Percentiles rank a stretch among this genome's conserved stretches.
These are phyloP conservation scores for Vanessa tameamea DNA, from an alignment of 1,140 invertebrate species.

Conservation along the genomic window DNA sequence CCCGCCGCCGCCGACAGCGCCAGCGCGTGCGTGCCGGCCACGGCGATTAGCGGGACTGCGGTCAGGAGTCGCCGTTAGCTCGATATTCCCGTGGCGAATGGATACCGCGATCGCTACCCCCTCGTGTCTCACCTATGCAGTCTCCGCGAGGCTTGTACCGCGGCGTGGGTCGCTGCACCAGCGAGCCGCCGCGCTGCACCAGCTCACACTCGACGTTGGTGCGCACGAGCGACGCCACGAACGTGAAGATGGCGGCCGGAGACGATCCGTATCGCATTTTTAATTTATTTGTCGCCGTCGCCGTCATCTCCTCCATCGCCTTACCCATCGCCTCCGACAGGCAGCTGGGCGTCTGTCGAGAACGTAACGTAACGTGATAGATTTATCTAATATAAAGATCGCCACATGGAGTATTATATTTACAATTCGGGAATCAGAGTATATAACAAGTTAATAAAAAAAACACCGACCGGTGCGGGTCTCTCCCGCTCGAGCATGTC, in stretches of 20 bases:
- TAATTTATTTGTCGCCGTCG: conserved; percentile 83
- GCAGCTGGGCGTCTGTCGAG: conserved; percentile 76
- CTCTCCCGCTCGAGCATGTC: conserved; percentile 84
- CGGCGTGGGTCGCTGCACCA: conserved; percentile 80
- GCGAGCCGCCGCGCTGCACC: conserved; percentile 90
- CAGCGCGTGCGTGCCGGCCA: conserved; percentile 91
- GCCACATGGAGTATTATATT: background rate
- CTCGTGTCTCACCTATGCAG: conserved; percentile 84
- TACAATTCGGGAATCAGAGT: background rate
- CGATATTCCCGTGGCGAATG: too few species aligned
- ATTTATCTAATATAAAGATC: background rate
- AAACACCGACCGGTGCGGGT: conserved; percentile 80
- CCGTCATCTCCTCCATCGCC: conserved; percentile 96
- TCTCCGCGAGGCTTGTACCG: conserved; percentile 90
- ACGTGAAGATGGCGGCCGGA: conserved; percentile 90
- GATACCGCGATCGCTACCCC: too few species aligned
- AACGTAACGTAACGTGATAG: background rate
- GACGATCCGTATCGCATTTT: conserved; percentile 82
- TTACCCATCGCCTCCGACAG: conserved; percentile 90
- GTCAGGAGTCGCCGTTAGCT: conserved; percentile 24
- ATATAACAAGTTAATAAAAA: background rate
- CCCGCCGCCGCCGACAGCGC: conserved; percentile 72
- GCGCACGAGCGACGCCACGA: conserved; percentile 94
- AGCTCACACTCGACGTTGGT: conserved; percentile 97
- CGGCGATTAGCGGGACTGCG: conserved; percentile 92